phyloP scores from a whole-genome alignment of 2,113 vertebrate genomes.

The Ceyx melanurus region DNA sequence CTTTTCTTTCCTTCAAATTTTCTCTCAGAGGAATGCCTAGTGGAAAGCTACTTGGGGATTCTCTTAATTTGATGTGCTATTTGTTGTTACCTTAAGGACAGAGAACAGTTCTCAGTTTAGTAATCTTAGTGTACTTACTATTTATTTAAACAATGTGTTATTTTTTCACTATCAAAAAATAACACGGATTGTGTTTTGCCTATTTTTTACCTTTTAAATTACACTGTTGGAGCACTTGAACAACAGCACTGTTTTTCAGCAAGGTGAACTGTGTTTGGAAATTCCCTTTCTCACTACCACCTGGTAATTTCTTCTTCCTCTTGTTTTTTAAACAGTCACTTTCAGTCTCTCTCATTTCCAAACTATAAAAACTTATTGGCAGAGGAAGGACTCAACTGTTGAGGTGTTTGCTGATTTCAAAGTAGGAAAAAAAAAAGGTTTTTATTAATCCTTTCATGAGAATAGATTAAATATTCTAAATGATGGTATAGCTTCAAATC shows the following conservation, averaged over 20 bases:
- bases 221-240: not conserved
- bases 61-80: not conserved
- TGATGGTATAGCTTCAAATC: conserved; percentile 19
- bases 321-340: not conserved
- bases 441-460: not conserved
- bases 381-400: not conserved
- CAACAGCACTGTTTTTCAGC: not conserved
- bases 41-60: not conserved
- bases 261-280: not conserved
- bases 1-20: not conserved
- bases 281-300: not conserved
- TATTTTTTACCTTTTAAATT: not conserved
- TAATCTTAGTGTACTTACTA: not conserved
- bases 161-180: not conserved
- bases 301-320: not conserved
- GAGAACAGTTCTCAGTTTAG: not conserved
- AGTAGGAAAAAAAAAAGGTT: not conserved
- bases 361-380: not conserved
- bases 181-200: not conserved
- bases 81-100: not conserved
- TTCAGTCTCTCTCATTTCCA: not conserved
- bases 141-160: not conserved
- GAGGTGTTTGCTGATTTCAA: conserved; percentile 10
- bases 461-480: not conserved
- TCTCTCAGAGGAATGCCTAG: not conserved